A percentile compares a stretch with the other conserved stretches of the same genome.
These are phyloP conservation scores for Mechanitis mazaeus DNA, from an alignment of 2,888 invertebrate species.

Conservation along the genomic window DNA sequence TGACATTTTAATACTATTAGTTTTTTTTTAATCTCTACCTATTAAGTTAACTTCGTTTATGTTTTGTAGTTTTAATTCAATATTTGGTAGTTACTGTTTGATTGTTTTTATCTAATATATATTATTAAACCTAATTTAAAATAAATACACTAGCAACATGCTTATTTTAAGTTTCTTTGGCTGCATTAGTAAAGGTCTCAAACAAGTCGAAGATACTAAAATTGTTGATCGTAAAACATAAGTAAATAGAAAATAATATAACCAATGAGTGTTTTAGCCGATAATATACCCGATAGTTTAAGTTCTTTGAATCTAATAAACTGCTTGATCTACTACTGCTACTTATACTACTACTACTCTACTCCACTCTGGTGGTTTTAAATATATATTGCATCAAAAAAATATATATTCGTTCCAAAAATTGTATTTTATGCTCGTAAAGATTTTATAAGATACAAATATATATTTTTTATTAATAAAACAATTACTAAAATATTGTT, in stretches of 20 bases:
- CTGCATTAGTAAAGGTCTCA: conserved; percentile 18
- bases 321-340: background rate
- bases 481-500: too few relatives aligned
- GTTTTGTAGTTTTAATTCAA: background rate
- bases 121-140: too few relatives aligned
- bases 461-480: too few relatives aligned
- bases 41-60: background rate
- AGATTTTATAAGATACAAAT: too few relatives aligned
- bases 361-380: too few relatives aligned
- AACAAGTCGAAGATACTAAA: conserved; percentile 15
- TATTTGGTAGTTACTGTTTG: background rate
- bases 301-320: background rate
- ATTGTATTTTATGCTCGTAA: too few relatives aligned
- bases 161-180: too few relatives aligned
- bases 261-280: conserved; percentile 5
- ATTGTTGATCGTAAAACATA: conserved; percentile 17
- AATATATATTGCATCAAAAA: too few relatives aligned
- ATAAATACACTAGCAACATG: too few relatives aligned
- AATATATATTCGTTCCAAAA: too few relatives aligned
- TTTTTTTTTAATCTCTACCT: background rate
- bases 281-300: background rate
- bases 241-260: conserved; percentile 16
- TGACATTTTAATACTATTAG: conserved; percentile 12
- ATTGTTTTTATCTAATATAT: too few relatives aligned
- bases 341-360: too few relatives aligned